Percentiles rank a stretch among this genome's conserved stretches.
phyloP scores from a whole-genome alignment of 2,797 vertebrate genomes.

The Menidia menidia region DNA sequence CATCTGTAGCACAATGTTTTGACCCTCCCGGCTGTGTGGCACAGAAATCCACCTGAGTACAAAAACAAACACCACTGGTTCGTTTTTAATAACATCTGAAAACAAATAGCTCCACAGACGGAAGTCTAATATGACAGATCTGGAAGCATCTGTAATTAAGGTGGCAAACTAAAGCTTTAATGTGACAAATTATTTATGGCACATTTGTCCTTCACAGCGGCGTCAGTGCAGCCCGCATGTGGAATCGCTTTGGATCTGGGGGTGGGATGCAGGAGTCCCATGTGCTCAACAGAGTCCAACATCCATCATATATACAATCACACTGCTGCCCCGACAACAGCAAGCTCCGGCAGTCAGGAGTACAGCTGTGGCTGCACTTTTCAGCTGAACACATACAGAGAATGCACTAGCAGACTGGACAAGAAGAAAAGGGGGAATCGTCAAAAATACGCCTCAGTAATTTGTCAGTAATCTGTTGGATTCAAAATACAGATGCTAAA shows the following conservation, averaged over 20 bases:
- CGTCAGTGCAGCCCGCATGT: slow-evolving; percentile 43
- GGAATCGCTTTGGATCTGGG: slow-evolving; percentile 59
- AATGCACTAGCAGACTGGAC: background rate
- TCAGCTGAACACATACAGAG: slow-evolving; percentile 71
- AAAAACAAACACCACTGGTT: too few relatives aligned
- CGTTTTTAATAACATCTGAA: background rate
- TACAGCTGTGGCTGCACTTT: slow-evolving; percentile 62
- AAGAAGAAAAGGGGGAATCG: slow-evolving; percentile 11
- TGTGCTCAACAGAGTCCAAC: slow-evolving; percentile 64
- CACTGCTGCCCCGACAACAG: slow-evolving; percentile 52
- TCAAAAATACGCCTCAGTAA: slow-evolving; percentile 49
- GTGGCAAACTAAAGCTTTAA: slow-evolving; percentile 59
- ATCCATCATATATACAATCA: slow-evolving; percentile 63
- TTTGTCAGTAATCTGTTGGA: slow-evolving; percentile 49
- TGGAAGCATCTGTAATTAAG: slow-evolving; percentile 31
- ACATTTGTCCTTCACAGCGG: slow-evolving; percentile 60
- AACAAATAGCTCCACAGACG: background rate
- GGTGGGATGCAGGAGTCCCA: slow-evolving; percentile 57
- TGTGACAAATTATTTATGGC: slow-evolving; percentile 61
- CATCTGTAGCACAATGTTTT: slow-evolving; percentile 48
- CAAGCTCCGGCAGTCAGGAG: slow-evolving; percentile 63
- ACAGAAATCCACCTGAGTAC: slow-evolving; percentile 27
- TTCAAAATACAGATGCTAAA: background rate
- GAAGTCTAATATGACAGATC: slow-evolving; percentile 37
- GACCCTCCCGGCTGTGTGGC: slow-evolving; percentile 45